Base-by-base conservation (phyloP, 2,888 invertebrate genomes). In the Nysson spinosus region DNA sequence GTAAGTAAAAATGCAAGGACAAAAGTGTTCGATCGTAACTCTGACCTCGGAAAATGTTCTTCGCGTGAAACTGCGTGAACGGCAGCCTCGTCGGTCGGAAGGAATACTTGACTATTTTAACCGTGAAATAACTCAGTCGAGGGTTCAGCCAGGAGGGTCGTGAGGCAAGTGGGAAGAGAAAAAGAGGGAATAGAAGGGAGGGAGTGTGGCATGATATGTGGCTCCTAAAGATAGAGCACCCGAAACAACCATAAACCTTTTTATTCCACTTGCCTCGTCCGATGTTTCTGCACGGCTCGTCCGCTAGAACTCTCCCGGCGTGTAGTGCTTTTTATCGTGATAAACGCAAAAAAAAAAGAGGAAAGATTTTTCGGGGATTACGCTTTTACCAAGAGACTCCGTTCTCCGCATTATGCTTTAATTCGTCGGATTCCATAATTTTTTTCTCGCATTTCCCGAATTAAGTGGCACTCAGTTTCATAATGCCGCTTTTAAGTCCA, bases 71-170 rank as follows among this genome's bases (percentile, higher is more conserved):
- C 60, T 55, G 58, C 58, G 44, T 62, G 65, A 67, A 43, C 57
- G 47, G 47, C 52, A 46, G 56, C 47, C 72, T 76, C 58, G n/a
- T 66, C 65, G 58, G 67, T 73, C 65, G 67, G 67, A 65, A 77
- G 76, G 67, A 76, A 68, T 77, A 78, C 79, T 81, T 78, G 81
- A 82, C 85, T 84, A 84, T 84, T 85, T 83, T 85, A 83, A 82
- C 83, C 82, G 79, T 83, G 82, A 85, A 85, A 85, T 85, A 83
- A 85, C 81, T 84, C 83, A 81, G 83, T 70, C 75, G 72, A 74
- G 69, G 64, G 74, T 70, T 75, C 62, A 64, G 67, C 54, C 54
- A 55, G 66, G 64, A 69, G 75, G 73, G 67, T 69, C 66, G 70
- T 57, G 71, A 65, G 67, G 60, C 50, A 47, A 39, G 67, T 42